phyloP scores from a whole-genome alignment of 2,797 vertebrate species.

The Gymnoscopelus microlampas region DNA sequence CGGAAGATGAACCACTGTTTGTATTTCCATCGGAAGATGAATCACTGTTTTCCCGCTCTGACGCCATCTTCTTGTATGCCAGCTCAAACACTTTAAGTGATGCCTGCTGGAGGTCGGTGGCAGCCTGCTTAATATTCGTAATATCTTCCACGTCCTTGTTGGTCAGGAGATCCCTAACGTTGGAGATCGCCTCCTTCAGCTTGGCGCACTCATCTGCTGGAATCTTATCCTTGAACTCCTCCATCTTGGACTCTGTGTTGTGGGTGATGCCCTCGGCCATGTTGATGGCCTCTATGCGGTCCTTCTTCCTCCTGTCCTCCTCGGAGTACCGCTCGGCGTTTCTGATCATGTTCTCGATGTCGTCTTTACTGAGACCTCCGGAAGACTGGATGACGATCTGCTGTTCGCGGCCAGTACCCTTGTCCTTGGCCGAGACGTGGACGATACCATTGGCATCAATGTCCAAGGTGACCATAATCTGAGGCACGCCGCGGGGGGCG shows the following conservation, averaged over 20 bases:
- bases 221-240: constrained; percentile 98
- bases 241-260: constrained; percentile 98
- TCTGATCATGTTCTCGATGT: too few species aligned
- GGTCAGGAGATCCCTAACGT: constrained; percentile 91
- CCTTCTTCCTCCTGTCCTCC: constrained; percentile 70
- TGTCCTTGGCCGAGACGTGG: constrained; percentile 91
- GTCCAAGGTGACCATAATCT: constrained; percentile 85
- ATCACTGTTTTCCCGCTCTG: constrained; percentile 85
- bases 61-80: constrained; percentile 99
- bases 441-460: constrained; percentile 81
- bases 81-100: constrained; percentile 98
- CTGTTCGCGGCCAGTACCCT: constrained; percentile 72
- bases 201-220: constrained; percentile 97
- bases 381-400: too few species aligned
- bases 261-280: constrained; percentile 96
- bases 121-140: constrained; percentile 94
- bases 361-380: too few species aligned
- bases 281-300: constrained; percentile 96
- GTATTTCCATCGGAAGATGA: too few species aligned
- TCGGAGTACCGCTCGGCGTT: too few species aligned
- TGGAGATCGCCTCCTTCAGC: constrained; percentile 92
- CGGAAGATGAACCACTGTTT: too few species aligned
- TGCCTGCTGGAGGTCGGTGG: constrained; percentile 92
- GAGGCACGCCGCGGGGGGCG: constrained; percentile 88
- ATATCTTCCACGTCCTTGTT: constrained; percentile 95